These are phyloP conservation scores for Cryptophagus acutangulus DNA, from an alignment of 2,888 invertebrate species.

Conservation along the genomic window DNA sequence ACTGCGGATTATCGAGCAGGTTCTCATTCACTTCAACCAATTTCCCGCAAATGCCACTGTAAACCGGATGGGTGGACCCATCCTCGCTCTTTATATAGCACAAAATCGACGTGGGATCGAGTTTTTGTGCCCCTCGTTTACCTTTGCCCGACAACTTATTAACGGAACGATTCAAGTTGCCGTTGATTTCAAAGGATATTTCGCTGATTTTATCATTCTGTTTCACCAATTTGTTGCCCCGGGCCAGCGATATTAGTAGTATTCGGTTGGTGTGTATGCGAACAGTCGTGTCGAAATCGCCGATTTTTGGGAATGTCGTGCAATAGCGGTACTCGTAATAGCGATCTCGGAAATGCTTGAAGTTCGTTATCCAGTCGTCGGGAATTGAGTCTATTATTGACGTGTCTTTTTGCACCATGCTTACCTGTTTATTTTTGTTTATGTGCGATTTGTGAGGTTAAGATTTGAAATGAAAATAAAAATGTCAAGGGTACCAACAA, in stretches of 20 bases:
- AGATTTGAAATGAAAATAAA: too few species aligned
- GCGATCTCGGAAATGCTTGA: neutral
- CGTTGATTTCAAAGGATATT: neutral
- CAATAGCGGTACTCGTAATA: neutral
- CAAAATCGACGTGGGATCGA: neutral
- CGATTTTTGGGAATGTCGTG: neutral
- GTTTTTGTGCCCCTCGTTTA: slow-evolving; percentile 2
- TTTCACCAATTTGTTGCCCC: neutral
- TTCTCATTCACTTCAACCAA: slow-evolving; percentile 4
- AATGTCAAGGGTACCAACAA: too few species aligned
- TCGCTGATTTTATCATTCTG: neutral
- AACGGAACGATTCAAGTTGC: neutral
- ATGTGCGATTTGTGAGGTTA: too few species aligned
- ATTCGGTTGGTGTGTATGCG: neutral
- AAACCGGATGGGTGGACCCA: neutral
- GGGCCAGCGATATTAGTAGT: neutral
- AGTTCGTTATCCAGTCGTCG: neutral
- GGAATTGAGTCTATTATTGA: slow-evolving; percentile 1
- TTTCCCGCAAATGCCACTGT: slow-evolving; percentile 2
- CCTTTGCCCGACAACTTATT: neutral
- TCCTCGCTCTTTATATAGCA: neutral
- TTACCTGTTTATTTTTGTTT: too few species aligned
- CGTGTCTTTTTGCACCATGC: too few species aligned
- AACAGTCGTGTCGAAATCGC: neutral
- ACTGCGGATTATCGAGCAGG: neutral